A percentile compares a stretch with the other conserved stretches of the same genome.
phyloP scores from a whole-genome alignment of 2,113 vertebrate species.

The Dinomys branickii region DNA sequence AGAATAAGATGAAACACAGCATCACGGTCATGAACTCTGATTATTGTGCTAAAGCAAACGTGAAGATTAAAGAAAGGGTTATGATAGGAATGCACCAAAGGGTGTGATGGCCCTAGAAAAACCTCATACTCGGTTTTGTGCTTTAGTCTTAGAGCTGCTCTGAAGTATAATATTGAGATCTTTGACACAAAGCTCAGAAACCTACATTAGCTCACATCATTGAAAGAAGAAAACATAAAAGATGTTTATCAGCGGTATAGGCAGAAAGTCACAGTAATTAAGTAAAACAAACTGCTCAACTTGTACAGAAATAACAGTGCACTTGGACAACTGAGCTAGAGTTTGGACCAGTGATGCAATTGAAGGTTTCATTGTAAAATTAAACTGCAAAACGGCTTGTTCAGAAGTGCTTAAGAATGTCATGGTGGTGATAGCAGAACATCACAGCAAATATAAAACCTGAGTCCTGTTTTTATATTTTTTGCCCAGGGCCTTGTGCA shows the following conservation, averaged over 20 bases:
- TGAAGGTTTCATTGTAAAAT: not conserved
- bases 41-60: not conserved
- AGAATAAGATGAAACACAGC: not conserved
- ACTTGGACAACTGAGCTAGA: not conserved
- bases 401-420: not conserved
- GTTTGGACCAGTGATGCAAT: not conserved
- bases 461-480: not conserved
- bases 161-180: not conserved
- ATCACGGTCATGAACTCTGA: slow-evolving; percentile 44
- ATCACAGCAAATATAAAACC: not conserved
- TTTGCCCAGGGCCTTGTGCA: not conserved
- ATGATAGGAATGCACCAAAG: not conserved
- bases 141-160: not conserved
- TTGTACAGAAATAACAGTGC: not conserved
- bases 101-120: not conserved
- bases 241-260: not conserved
- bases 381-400: not conserved
- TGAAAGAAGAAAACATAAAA: not conserved
- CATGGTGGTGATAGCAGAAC: not conserved
- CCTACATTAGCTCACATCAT: not conserved
- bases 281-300: not conserved
- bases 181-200: not conserved
- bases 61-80: not conserved
- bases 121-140: not conserved
- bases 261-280: not conserved